Conservation (phyloP, 2,797 vertebrate species). For the Geotrypetes seraphini region DNA sequence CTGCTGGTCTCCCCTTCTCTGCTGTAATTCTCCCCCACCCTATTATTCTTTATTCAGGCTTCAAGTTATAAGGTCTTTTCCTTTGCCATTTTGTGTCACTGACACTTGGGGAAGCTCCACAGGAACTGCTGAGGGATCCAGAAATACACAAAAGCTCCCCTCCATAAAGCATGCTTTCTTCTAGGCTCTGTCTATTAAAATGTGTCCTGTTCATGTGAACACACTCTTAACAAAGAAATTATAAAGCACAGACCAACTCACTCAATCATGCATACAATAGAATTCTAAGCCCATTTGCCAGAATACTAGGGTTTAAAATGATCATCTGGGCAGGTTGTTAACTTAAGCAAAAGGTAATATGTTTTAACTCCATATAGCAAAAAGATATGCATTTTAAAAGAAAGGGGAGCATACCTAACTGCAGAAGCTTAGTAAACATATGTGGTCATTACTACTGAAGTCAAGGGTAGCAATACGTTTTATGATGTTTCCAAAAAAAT, state of each 20-base stretch:
- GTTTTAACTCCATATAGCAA: background rate
- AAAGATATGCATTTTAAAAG: rapidly evolving
- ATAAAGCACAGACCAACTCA: constrained; percentile 27
- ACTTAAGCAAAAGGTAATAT: background rate
- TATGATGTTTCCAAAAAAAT: no score
- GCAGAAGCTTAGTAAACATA: no score
- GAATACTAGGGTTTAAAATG: constrained; percentile 7
- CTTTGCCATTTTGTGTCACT: constrained; percentile 48
- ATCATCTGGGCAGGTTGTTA: constrained; percentile 9
- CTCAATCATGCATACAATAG: constrained; percentile 15
- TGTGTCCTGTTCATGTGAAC: constrained; percentile 50
- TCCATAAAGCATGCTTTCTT: constrained; percentile 62
- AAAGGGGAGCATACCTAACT: rapidly evolving
- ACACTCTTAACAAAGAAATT: constrained; percentile 50
- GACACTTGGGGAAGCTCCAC: constrained; percentile 39
- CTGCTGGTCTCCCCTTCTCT: constrained; percentile 8
- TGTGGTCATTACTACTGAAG: no score
- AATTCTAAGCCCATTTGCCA: constrained; percentile 12
- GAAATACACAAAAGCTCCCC: constrained; percentile 55
- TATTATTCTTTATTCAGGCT: constrained; percentile 64
- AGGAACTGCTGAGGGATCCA: constrained; percentile 40
- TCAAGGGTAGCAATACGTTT: no score
- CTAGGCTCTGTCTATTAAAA: constrained; percentile 55
- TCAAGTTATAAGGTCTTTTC: constrained; percentile 47
- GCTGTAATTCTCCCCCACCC: constrained; percentile 21